Percentiles rank a stretch among this genome's conserved stretches.
These are phyloP conservation scores for Penelope pileata DNA, from an alignment of 2,113 vertebrate genomes.

Conservation along the genomic window DNA sequence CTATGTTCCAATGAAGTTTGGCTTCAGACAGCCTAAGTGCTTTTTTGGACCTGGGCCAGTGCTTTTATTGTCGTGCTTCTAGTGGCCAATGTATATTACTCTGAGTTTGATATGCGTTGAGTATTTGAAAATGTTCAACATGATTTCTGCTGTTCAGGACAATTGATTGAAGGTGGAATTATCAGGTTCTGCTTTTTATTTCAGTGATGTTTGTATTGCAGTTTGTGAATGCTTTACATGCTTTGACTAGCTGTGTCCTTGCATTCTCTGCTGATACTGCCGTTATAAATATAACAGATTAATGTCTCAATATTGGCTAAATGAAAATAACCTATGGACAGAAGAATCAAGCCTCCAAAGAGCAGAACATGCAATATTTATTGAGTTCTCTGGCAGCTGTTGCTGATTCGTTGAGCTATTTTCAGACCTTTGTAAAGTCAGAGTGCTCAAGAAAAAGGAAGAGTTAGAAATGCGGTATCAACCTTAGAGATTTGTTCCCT, in stretches of 20 bases:
- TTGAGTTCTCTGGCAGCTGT: background rate
- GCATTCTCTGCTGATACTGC: background rate
- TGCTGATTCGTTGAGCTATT: background rate
- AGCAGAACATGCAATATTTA: background rate
- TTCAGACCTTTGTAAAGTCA: background rate
- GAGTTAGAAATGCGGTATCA: background rate
- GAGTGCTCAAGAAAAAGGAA: background rate
- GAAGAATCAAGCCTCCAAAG: background rate
- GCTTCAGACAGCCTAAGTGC: background rate
- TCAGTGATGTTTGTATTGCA: background rate
- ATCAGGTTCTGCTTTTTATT: background rate
- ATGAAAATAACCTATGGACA: background rate
- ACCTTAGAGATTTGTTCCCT: background rate
- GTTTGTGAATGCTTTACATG: background rate
- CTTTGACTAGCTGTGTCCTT: background rate
- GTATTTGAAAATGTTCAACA: background rate
- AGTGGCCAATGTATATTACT: background rate
- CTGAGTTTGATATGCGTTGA: background rate
- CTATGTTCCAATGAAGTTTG: background rate
- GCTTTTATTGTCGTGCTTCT: fast-evolving
- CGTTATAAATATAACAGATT: background rate
- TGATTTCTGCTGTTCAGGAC: background rate
- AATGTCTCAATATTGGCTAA: background rate
- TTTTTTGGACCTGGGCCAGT: constrained; percentile 25
- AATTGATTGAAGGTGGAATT: background rate